Base-by-base conservation (phyloP, 1,140 invertebrate genomes). In the Scaptodrosophila lebanonensis region DNA sequence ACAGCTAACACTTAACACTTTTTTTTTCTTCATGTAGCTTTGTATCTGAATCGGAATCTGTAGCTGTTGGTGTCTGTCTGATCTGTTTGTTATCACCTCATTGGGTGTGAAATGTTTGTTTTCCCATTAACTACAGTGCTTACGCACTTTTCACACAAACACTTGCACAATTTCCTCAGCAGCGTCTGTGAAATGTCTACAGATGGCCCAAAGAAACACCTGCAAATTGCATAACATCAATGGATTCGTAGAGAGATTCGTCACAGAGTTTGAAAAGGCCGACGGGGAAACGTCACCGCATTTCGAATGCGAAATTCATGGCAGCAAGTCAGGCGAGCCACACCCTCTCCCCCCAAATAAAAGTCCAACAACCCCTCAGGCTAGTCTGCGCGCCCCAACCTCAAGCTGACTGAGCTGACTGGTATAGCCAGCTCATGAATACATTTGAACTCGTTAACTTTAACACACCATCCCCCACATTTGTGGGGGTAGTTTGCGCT, bases 401-500 rank as follows among this genome's bases (percentile, higher is more conserved):
- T 17, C 30, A 16, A 7, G 11, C 36, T 1, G 6, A 16, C 25
- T 17, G 50, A 18, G 12, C 56, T 58, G 56, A 52, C 73, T 79
- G 76, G 79, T 84, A 73, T 63, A 61, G 69, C 68, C 43, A 49
- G 73, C 79, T 84, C 73, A 84, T 84, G 79, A 84, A 84, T 84
- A 84, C 73, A 84, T 84, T 84, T 84, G 79, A 71, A 75, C 79
- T 84, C 79, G 79, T 84, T 84, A 84, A 79, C 73, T 67, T 42
- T 51, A 62, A 69, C 76, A 67, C 76, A 72, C 67, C n/a, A n/a
- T n/a, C n/a, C 57, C 60, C 53, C 66, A 61, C 53, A 73, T 57
- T 50, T 45, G 45, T 63, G 52, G 68, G 66, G 68, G 68, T 71
- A 62, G 67, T 58, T 71, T 12, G 29, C 11, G 17, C 6, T 11